These are phyloP conservation scores for Rhodeus uyekii DNA, from an alignment of 2,797 vertebrate species.

Conservation along the genomic window DNA sequence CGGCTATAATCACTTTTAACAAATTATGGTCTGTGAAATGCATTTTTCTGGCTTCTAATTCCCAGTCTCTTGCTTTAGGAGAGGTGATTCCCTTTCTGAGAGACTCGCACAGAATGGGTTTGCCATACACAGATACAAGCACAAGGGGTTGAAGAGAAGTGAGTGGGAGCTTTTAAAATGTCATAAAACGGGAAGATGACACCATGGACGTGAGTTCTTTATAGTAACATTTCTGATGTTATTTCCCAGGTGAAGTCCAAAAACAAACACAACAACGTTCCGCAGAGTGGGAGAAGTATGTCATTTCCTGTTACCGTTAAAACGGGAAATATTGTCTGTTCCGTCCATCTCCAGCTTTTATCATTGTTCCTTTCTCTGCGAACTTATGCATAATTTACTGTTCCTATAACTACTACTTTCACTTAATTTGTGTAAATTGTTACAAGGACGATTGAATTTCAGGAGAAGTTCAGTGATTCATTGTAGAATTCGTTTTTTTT, in stretches of 20 bases:
- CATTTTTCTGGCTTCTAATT: background rate
- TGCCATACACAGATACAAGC: constrained; percentile 65
- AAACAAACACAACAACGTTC: constrained; percentile 51
- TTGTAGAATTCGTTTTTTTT: background rate
- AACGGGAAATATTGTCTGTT: constrained; percentile 48
- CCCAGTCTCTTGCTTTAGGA: constrained; percentile 62
- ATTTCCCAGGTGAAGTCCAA: constrained; percentile 58
- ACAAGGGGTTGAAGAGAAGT: constrained; percentile 60
- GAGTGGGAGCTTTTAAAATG: constrained; percentile 37
- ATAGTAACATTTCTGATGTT: constrained; percentile 16
- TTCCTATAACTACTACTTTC: background rate
- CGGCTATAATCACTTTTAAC: background rate
- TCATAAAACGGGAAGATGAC: background rate
- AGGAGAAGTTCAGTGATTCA: background rate
- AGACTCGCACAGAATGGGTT: constrained; percentile 76
- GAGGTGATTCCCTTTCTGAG: constrained; percentile 73
- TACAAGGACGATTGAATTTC: background rate
- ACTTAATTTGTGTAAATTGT: background rate
- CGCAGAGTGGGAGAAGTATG: constrained; percentile 70
- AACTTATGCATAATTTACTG: background rate
- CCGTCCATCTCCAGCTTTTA: background rate
- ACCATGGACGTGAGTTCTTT: background rate
- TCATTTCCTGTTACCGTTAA: constrained; percentile 66
- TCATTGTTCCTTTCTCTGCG: background rate
- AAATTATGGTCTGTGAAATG: background rate